These are phyloP conservation scores for Kryphioiulus occultus DNA, from an alignment of 2,888 invertebrate species.

Conservation along the genomic window DNA sequence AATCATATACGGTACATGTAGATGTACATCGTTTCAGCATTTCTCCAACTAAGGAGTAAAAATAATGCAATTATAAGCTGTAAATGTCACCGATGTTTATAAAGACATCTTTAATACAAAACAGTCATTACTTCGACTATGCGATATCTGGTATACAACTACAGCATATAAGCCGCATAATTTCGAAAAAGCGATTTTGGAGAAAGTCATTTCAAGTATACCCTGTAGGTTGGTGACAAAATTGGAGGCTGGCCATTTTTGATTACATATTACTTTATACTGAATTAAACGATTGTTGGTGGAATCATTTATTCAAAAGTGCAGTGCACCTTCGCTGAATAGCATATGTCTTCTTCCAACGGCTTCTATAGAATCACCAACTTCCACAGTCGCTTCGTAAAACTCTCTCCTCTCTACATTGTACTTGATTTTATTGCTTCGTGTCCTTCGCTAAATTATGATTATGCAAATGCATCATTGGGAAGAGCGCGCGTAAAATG, in stretches of 20 bases:
- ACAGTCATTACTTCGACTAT: no score
- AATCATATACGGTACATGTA: no score
- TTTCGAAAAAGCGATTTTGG: no score
- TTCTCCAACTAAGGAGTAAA: no score
- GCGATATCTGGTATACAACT: no score
- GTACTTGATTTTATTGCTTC: slow-evolving; percentile 7
- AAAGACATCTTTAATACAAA: no score
- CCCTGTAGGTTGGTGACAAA: background rate
- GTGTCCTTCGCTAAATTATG: slow-evolving; percentile 8
- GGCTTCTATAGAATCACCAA: background rate
- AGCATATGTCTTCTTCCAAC: background rate
- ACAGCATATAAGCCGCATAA: no score
- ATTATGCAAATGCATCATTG: slow-evolving; percentile 18
- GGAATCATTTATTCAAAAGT: background rate
- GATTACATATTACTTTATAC: no score
- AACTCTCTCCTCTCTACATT: background rate
- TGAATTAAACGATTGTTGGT: background rate
- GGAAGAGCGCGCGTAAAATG: background rate
- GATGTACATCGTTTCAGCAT: no score
- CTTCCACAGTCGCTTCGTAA: slow-evolving; percentile 16
- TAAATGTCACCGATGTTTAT: no score
- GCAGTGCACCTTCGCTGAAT: background rate
- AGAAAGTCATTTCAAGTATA: no score
- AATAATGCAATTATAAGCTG: no score
- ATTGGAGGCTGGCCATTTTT: background rate